Evolutionary conservation across 2,113 vertebrate genomes (phyloP), one percentile per base, ranked within the genome.

Genomic region (Gulo gulo): DNA sequence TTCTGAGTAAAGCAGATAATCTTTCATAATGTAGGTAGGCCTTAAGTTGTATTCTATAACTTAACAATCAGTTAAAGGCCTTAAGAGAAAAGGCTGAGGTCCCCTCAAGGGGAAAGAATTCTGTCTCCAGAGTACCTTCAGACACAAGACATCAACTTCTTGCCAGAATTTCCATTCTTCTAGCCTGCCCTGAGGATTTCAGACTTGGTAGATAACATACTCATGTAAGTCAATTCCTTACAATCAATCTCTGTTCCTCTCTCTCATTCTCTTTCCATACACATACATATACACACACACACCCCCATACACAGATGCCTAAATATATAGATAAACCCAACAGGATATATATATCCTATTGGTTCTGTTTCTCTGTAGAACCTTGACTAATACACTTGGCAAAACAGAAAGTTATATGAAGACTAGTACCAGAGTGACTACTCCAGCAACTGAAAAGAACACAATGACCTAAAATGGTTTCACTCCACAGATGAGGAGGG

Each of bases 391-490:
- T 81, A 76, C 2, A 47, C 57, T 16, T 71, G 45, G 15, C 5
- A 91, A 88, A 24, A 91, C 29, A 94, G 59, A 36, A 88, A 81
- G 7, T 88, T 96, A 47, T 34, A 11, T 73, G 52, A 80, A 91
- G 59, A 78, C 29, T 31, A 92, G 63, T 67, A 85, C 69, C 45
- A 91, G 29, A 61, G 59, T 96, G 34, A 93, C 65, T 94, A 63
- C 63, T 97, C 59, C 61, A 90, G 69, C 45, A 69, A 73, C 78
- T 91, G 71, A 94, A 93, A 96, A 97, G 97, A 97, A 95, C 95
- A 96, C 78, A 88, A 57, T 86, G 82, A 87, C 21, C 73, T 85
- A 69, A 83, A 88, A 89, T 82, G 71, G 47, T 80, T 97, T 93
- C 11, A 34, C 36, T 52, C 24, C 59, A 93, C 50, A 78, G 80